Percentiles rank a stretch among this genome's conserved stretches.
Conservation (phyloP, 2,888 invertebrate species). For the Eugnorisma glareosa region DNA sequence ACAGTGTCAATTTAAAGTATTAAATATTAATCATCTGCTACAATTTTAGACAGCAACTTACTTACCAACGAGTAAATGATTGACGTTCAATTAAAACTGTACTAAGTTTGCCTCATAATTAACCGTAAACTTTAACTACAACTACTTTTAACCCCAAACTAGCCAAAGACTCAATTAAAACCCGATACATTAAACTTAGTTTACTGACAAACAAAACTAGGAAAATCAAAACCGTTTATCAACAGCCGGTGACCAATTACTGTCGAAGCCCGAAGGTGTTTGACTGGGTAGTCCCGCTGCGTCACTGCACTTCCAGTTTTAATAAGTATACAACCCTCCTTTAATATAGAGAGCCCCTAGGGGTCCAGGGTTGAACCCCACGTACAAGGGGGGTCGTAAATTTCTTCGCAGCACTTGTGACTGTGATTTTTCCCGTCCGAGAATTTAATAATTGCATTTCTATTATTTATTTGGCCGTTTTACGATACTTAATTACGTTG, state of each 20-base stretch:
- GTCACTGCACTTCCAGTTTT: conserved; percentile 82
- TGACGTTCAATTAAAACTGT: neutral
- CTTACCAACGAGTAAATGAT: neutral
- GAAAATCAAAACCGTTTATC: conserved; percentile 52
- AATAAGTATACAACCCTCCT: conserved; percentile 85
- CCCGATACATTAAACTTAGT: conserved; percentile 8
- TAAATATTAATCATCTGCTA: neutral
- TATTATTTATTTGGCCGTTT: conserved; percentile 70
- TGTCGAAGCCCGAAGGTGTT: conserved; percentile 81
- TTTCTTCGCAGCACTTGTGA: conserved; percentile 76
- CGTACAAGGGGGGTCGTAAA: conserved; percentile 79
- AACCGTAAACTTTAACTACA: neutral
- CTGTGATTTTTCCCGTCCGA: conserved; percentile 81
- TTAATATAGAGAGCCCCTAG: conserved; percentile 85
- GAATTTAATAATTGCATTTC: conserved; percentile 82
- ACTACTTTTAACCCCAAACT: neutral
- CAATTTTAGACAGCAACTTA: neutral
- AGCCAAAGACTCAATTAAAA: conserved; percentile 13
- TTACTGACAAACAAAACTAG: conserved; percentile 38
- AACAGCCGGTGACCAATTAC: conserved; percentile 69
- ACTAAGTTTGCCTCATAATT: neutral
- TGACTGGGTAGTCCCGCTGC: conserved; percentile 73
- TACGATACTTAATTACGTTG: conserved; percentile 60
- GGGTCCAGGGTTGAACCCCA: conserved; percentile 76
- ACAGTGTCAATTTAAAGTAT: neutral